phyloP scores from a whole-genome alignment of 2,888 invertebrate genomes.

The Dexiosoma caninum region DNA sequence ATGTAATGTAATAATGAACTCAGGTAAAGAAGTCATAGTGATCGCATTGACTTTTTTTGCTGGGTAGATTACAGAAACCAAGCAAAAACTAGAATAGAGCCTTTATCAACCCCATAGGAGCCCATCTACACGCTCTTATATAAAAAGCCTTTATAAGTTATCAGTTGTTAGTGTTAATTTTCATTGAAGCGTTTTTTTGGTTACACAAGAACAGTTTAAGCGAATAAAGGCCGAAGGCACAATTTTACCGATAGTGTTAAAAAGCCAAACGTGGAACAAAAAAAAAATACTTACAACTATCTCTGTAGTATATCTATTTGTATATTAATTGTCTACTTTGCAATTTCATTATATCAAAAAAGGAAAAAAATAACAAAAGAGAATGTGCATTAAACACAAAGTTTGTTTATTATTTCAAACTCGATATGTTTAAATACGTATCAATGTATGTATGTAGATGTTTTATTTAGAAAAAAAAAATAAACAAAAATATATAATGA shows the following conservation, averaged over 20 bases:
- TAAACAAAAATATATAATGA: background rate
- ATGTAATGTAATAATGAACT: too few relatives aligned
- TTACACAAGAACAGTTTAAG: background rate
- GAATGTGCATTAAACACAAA: conserved; percentile 32
- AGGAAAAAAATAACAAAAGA: background rate
- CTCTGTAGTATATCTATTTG: background rate
- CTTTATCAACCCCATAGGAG: too few relatives aligned
- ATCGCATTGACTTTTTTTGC: too few relatives aligned
- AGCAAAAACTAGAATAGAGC: too few relatives aligned
- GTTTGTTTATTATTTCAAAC: background rate
- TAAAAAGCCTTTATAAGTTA: too few relatives aligned
- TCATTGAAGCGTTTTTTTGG: background rate
- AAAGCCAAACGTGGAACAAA: background rate
- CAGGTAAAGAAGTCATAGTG: too few relatives aligned
- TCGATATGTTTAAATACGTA: conserved; percentile 26
- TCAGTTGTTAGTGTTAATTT: conserved; percentile 53
- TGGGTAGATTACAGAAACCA: too few relatives aligned
- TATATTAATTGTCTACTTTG: background rate
- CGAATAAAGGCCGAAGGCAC: background rate
- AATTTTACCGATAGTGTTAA: background rate
- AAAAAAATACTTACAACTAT: background rate
- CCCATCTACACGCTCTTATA: too few relatives aligned
- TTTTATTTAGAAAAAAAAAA: background rate
- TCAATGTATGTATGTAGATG: background rate
- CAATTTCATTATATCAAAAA: background rate